Percentiles rank a stretch among this genome's conserved stretches.
Conservation (phyloP, 2,113 vertebrate species). For the Prietella phreatophila region DNA sequence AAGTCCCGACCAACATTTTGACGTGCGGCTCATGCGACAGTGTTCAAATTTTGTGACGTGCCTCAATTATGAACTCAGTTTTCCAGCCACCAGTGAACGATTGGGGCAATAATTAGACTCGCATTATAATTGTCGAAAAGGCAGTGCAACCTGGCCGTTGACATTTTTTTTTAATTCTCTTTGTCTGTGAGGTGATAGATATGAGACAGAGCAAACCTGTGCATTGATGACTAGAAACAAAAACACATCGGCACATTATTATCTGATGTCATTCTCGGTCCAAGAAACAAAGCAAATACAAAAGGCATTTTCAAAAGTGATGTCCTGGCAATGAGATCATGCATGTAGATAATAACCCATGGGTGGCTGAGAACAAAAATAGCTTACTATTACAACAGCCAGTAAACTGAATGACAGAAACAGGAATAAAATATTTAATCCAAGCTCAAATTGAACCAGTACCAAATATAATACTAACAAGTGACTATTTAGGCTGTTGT, state of each 20-base stretch:
- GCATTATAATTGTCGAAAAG: slow-evolving; percentile 29
- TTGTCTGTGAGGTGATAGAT: slow-evolving; percentile 20
- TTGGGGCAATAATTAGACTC: slow-evolving; percentile 35
- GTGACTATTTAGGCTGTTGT: background rate
- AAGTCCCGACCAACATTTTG: slow-evolving; percentile 34
- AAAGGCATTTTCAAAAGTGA: slow-evolving; percentile 38
- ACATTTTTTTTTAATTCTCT: slow-evolving; percentile 23
- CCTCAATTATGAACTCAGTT: slow-evolving; percentile 42
- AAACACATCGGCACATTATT: slow-evolving; percentile 44
- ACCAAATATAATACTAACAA: background rate
- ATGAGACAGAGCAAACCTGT: slow-evolving; percentile 19
- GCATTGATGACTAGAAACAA: slow-evolving; percentile 30
- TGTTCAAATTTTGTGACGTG: slow-evolving; percentile 37
- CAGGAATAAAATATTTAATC: slow-evolving; percentile 17
- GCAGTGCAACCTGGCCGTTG: slow-evolving; percentile 35
- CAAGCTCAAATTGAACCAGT: background rate
- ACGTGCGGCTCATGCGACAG: slow-evolving; percentile 1
- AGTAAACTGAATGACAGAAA: slow-evolving; percentile 26
- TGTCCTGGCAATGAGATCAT: slow-evolving; percentile 28
- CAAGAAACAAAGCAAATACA: slow-evolving; percentile 11
- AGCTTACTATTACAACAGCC: background rate
- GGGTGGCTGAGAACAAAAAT: slow-evolving; percentile 29
- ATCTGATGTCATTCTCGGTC: slow-evolving; percentile 35
- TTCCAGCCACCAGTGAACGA: slow-evolving; percentile 28
- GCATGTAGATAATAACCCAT: slow-evolving; percentile 39